phyloP scores from a whole-genome alignment of 2,113 vertebrate genomes.

The Hyla sarda region DNA sequence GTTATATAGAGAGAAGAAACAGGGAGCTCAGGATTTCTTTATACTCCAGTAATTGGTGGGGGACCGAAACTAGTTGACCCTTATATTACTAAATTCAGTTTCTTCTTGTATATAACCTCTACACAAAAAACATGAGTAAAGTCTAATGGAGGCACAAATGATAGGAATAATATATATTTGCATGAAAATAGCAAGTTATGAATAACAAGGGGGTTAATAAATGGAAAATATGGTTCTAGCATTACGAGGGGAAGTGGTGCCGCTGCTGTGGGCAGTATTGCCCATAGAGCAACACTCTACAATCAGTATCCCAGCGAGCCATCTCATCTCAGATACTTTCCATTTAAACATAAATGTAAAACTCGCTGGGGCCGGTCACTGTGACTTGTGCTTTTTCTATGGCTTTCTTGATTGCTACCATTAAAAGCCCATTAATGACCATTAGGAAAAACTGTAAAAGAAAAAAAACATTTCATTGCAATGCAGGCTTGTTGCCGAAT shows the following conservation, averaged over 20 bases:
- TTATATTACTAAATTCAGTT: no score
- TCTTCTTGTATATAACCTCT: no score
- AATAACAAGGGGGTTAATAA: background rate
- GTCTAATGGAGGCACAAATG: background rate
- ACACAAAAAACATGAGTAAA: no score
- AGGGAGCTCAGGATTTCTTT: no score
- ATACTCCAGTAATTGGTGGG: no score
- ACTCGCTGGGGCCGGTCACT: background rate
- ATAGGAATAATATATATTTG: background rate
- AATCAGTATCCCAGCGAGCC: constrained; percentile 3
- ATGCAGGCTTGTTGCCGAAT: constrained; percentile 17
- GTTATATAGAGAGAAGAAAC: no score
- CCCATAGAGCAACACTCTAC: background rate
- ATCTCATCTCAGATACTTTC: background rate
- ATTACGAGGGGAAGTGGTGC: no score
- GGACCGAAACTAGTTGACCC: no score
- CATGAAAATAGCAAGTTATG: background rate
- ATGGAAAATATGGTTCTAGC: background rate
- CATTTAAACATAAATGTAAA: constrained; percentile 4
- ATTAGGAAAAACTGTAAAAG: constrained; percentile 34
- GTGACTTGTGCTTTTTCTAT: constrained; percentile 9
- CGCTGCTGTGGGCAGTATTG: background rate
- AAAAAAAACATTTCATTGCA: background rate
- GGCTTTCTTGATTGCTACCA: constrained; percentile 32
- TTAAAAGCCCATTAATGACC: constrained; percentile 53